phyloP scores from a whole-genome alignment of 2,797 vertebrate species.

The Percopsis omiscomaycus region DNA sequence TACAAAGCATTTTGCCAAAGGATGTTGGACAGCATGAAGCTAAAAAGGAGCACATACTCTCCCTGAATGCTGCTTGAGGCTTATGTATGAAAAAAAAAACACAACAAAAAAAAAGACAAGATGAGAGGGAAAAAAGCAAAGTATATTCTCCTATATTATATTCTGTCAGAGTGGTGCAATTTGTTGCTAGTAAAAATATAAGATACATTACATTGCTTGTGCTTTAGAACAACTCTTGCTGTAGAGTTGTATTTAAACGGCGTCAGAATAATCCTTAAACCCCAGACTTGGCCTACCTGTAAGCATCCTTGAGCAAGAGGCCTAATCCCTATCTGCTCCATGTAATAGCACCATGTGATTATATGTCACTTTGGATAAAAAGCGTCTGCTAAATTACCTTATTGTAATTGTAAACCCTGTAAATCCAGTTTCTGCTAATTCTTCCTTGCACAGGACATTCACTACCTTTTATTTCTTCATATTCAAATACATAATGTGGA shows the following conservation, averaged over 20 bases:
- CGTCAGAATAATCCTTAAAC: no score
- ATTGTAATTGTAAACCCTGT: no score
- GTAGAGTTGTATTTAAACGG: background rate
- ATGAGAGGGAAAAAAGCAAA: constrained; percentile 5
- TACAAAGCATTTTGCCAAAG: constrained; percentile 12
- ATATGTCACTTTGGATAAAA: no score
- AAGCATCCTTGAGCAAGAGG: no score
- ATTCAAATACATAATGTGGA: background rate
- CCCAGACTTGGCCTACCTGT: no score
- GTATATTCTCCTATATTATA: background rate
- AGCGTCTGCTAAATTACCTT: no score
- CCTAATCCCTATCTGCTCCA: no score
- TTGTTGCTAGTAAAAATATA: background rate
- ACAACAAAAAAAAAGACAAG: constrained; percentile 8
- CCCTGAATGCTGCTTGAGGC: background rate
- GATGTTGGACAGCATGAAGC: constrained; percentile 4
- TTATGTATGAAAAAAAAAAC: constrained; percentile 12
- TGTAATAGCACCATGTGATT: no score
- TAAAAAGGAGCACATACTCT: background rate
- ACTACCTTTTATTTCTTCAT: background rate
- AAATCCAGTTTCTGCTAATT: no score
- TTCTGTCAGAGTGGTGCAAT: background rate
- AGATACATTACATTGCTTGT: background rate
- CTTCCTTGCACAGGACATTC: background rate
- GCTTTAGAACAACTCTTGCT: background rate